Evolutionary conservation across 2,113 vertebrate species (phyloP).

Genomic region (Albula goreensis): DNA sequence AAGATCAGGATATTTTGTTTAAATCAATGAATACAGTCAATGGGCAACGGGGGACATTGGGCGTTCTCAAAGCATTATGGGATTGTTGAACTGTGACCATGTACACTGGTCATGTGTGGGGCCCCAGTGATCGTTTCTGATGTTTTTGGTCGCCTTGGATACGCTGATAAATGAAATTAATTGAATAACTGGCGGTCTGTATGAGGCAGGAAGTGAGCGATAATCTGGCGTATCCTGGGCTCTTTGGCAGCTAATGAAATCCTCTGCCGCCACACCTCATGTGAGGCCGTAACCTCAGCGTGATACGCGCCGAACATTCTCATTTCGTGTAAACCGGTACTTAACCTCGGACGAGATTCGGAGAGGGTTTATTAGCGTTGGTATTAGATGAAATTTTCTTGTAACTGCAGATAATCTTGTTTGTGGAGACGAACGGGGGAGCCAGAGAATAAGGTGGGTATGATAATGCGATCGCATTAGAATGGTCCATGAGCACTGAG

Average conservation of each 20-base stretch:
- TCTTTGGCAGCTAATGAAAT: constrained; percentile 1
- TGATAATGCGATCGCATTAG: constrained; percentile 31
- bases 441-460: constrained; percentile 9
- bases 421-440: constrained; percentile 26
- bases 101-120: neutral
- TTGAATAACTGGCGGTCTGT: neutral
- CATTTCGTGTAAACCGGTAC: constrained; percentile 19
- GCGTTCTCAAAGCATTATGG: too few species aligned
- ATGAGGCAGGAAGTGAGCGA: neutral
- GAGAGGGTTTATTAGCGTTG: constrained; percentile 32
- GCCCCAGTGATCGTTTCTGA: neutral
- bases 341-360: constrained; percentile 30
- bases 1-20: neutral
- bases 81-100: too few species aligned
- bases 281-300: neutral
- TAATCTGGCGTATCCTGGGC: neutral
- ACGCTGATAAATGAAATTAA: neutral
- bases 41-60: too few species aligned
- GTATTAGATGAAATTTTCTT: constrained; percentile 44
- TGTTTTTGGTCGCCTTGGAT: neutral
- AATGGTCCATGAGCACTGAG: neutral
- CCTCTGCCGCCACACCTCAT: neutral
- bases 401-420: constrained; percentile 42
- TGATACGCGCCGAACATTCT: constrained; percentile 8
- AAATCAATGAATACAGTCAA: too few species aligned